Base-by-base conservation (phyloP, 2,113 vertebrate genomes). In the Muntiacus muntjak region DNA sequence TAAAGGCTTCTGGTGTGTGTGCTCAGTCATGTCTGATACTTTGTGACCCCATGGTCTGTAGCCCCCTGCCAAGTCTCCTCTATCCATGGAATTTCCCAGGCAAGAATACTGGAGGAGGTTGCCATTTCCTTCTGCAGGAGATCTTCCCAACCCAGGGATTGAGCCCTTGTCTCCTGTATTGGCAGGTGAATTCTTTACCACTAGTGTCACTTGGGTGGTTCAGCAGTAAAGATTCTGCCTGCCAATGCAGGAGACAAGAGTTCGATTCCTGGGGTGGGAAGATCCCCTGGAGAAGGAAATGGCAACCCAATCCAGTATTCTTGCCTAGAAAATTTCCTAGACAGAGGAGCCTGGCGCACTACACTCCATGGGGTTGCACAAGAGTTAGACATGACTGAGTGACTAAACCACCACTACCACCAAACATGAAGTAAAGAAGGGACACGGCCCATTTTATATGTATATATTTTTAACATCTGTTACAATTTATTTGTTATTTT, bases 211-310 rank as follows among this genome's bases (percentile, higher is more conserved):
- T 71, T 23, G 67, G n/a, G 19, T 71, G 67, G 19, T 23, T 71
- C n/a, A 36, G 67, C 1, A 1, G 17, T 71, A 11, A 71, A 71
- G 64, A 36, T 5, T 71, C n/a, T 36, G n/a, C n/a, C n/a, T 36
- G 64, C 17, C n/a, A 21, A 11, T 36, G n/a, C 64, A 67, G n/a
- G n/a, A 36, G 64, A 36, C n/a, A 36, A 67, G n/a, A 1, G 33
- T 67, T 67, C 0, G 0, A 2, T 67, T 17, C n/a, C 64, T 36
- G 9, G 33, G n/a, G 21, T 36, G 64, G n/a, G 17, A 71, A 71
- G 64, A 71, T 36, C n/a, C n/a, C 17, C 17, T 71, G 64, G 8
- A 71, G 17, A 71, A 71, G n/a, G n/a, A 71, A 36, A 36, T 71
- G 64, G 64, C 17, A 71, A 36, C 64, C 64, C 64, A 71, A 0